Evolutionary conservation across 1,140 invertebrate species (phyloP), one percentile per base, ranked within the genome.

Genomic region (Aphis gossypii): DNA sequence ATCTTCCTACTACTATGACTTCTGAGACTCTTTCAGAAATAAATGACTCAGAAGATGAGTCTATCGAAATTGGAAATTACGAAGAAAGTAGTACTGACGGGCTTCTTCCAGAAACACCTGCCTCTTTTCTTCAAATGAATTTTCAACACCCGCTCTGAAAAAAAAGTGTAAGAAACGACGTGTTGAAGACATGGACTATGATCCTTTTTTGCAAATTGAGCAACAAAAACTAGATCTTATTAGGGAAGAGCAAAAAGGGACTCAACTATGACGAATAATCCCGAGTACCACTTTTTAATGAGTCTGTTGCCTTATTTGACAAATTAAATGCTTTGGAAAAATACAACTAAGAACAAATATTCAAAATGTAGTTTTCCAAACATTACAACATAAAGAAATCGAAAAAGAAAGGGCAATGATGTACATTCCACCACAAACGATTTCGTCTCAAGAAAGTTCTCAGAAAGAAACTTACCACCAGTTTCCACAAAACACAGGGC

Each of bases 181-280:
- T 38, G 35, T 38, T 38, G 35, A 82, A 38, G 76, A 82, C 14
- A 82, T n/a, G n/a, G 35, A 82, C 20, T 35, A 35, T 82, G 76
- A 82, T 82, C 76, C 76, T 14, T 82, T 35, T 82, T 38, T 82
- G 35, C 18, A 82, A 82, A 82, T 82, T 20, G 76, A 35, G n/a
- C 76, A 82, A 82, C 76, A 35, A 82, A 82, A 82, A 82, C 18
- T 82, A 20, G 35, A 41, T 82, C 76, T 82, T 8, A 82, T 82
- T 20, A 38, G n/a, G 18, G 76, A 82, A 82, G 76, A 82, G 76
- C 76, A 82, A 82, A 82, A 82, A 82, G n/a, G n/a, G 76, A 82
- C 35, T 35, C 76, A 82, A 35, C 14, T 38, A 82, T 82, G 35
- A 82, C 76, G 14, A 82, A 82, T 82, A 82, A 82, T 82, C 76